Evolutionary conservation across 2,113 vertebrate genomes (phyloP).

Genomic region (Parotia lawesii): DNA sequence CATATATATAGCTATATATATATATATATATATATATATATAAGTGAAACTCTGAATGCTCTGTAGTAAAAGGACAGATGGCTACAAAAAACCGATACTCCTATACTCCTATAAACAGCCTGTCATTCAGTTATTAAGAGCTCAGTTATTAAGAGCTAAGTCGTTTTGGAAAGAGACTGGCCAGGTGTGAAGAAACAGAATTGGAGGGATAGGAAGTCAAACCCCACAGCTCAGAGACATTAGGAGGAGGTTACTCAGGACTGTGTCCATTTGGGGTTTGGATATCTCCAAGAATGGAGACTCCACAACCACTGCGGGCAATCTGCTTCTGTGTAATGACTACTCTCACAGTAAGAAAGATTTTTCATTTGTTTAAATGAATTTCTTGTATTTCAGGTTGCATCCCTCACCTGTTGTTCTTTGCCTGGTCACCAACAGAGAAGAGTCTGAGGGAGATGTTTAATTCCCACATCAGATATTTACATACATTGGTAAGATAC

Average conservation of each 20-base stretch:
- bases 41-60: background rate
- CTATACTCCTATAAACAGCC: background rate
- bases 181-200: background rate
- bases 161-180: background rate
- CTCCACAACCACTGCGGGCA: background rate
- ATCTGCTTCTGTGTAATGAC: background rate
- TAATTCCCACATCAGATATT: background rate
- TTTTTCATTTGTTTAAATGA: accelerated
- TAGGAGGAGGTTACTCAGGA: background rate
- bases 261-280: background rate
- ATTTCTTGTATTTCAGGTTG: background rate
- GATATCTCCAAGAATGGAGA: background rate
- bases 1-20: no score
- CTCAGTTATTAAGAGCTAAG: background rate
- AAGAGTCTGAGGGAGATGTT: background rate
- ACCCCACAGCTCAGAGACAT: background rate
- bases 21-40: no score
- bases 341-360: background rate
- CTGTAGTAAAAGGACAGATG: background rate
- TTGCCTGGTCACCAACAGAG: background rate
- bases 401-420: accelerated
- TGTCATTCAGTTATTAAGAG: background rate
- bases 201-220: background rate
- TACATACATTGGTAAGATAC: background rate
- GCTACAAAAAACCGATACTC: background rate